Evolutionary conservation across 1,140 invertebrate genomes (phyloP), one percentile per base, ranked within the genome.

Genomic region (Samia ricini): DNA sequence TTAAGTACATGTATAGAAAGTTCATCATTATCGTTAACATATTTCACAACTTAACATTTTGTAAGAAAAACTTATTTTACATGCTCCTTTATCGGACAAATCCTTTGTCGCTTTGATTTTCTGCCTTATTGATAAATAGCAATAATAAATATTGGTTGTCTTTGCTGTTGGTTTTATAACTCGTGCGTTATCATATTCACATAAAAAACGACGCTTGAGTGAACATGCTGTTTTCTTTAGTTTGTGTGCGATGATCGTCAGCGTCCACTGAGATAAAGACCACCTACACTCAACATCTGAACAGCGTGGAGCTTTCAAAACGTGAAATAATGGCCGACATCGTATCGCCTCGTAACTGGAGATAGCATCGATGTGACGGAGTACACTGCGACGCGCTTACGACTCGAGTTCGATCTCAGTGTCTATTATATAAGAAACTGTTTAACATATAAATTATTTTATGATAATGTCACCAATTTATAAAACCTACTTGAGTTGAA

Each of bases 261-360:
- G 33, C 33, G 33, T 42, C 33, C 33, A 42, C 33, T 15, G 33
- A 42, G 33, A 42, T 42, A 23, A 23, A 63, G 77, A 74, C 77
- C 76, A 78, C 77, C 71, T 76, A 77, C 71, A 64, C 67, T 66
- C 54, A 69, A 64, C 61, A 62, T 64, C 7, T 10, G 33, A 42
- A 62, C 61, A 68, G 68, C 64, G 68, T 64, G 64, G 57, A 33
- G 70, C 72, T 79, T 74, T 77, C 77, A 73, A 59, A 70, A 67
- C 54, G 23, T 15, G 36, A 77, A 79, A 72, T 75, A 77, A 73
- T 74, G 71, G 61, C 64, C 64, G 60, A 63, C 33, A 59, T 50
- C 49, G 59, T 29, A 56, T 58, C 52, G 55, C 50, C 42, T 49
- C 48, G 50, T 64, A 56, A 59, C 63, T 51, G 56, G 57, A 19